phyloP scores from a whole-genome alignment of 2,797 vertebrate genomes.

The Muraenolepis orangiensis region DNA sequence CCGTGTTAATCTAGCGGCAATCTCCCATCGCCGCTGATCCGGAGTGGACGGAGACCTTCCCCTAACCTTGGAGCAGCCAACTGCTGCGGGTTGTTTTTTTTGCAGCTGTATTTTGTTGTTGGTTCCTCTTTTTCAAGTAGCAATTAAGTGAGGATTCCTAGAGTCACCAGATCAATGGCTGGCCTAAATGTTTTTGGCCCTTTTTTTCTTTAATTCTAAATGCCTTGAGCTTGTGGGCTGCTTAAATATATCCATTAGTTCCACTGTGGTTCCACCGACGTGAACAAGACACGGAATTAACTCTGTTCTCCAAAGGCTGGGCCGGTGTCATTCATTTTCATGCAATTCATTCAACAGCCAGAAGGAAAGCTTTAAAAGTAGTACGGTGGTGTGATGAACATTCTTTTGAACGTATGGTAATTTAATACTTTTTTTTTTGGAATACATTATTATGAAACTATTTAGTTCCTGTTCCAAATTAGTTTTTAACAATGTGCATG shows the following conservation, averaged over 20 bases:
- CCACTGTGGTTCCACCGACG: background rate
- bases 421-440: too few species aligned
- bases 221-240: background rate
- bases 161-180: too few species aligned
- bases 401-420: too few species aligned
- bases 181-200: too few species aligned
- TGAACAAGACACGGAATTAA: background rate
- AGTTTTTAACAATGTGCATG: too few species aligned
- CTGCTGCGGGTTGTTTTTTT: conserved; percentile 16
- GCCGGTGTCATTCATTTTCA: too few species aligned
- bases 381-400: too few species aligned
- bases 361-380: background rate
- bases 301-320: too few species aligned
- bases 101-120: conserved; percentile 10
- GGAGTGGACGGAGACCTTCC: conserved; percentile 28
- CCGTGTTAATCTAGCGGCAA: conserved; percentile 26
- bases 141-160: background rate
- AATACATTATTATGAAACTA: too few species aligned
- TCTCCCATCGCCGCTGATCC: conserved; percentile 30
- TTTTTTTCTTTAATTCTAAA: background rate
- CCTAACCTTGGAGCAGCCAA: background rate
- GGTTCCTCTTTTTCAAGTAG: background rate
- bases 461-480: too few species aligned
- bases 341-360: too few species aligned
- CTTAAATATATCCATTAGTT: background rate